phyloP scores from a whole-genome alignment of 1,140 invertebrate species.

The Drosophila mauritiana region DNA sequence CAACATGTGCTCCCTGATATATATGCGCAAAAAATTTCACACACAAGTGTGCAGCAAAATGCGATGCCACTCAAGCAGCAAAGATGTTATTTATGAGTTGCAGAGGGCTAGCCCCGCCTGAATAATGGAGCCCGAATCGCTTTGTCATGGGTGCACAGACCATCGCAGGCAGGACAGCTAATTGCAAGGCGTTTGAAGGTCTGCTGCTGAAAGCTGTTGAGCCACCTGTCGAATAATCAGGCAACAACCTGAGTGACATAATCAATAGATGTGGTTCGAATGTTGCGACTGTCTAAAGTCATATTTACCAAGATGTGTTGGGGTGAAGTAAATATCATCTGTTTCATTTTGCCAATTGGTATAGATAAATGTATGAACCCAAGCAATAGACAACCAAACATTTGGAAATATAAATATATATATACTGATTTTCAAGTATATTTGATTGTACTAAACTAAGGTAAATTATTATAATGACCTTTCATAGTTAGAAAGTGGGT shows the following conservation, averaged over 20 bases:
- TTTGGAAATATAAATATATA: no score
- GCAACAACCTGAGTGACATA: constrained; percentile 2
- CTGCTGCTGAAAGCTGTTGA: constrained; percentile 14
- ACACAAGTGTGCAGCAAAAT: constrained; percentile 62
- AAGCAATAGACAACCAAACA: no score
- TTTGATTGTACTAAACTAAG: no score
- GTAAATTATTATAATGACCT: no score
- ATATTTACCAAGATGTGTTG: neutral
- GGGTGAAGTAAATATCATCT: no score
- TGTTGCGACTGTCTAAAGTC: neutral
- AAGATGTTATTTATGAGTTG: constrained; percentile 64
- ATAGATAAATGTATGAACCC: no score
- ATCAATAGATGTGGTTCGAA: neutral
- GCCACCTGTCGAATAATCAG: constrained; percentile 21
- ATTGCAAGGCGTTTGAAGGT: neutral
- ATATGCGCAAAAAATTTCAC: constrained; percentile 68
- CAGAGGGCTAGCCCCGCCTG: constrained; percentile 29
- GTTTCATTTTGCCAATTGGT: no score
- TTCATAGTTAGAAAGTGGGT: no score
- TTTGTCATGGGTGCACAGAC: constrained; percentile 41
- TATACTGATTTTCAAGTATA: no score
- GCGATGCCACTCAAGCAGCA: constrained; percentile 59
- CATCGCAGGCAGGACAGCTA: no score
- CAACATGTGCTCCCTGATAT: constrained; percentile 62
- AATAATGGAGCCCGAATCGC: constrained; percentile 56